Conservation (phyloP, 2,888 invertebrate species). For the Coleophora deauratella region DNA sequence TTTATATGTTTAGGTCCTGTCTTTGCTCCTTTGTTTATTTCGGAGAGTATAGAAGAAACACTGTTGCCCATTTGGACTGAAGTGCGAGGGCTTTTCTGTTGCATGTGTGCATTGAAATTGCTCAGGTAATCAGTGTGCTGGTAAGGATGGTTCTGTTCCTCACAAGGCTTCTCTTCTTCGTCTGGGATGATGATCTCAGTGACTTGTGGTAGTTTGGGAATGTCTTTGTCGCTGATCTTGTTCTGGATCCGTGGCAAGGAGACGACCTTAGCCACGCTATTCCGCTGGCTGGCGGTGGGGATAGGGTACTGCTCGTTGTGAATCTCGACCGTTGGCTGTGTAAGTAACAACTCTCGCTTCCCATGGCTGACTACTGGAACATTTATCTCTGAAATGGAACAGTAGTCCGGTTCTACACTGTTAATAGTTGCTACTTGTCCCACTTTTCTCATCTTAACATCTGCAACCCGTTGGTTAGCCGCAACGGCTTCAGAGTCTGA, state of each 20-base stretch:
- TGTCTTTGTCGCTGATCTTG: slow-evolving; percentile 73
- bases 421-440: slow-evolving; percentile 66
- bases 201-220: slow-evolving; percentile 83
- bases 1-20: slow-evolving; percentile 59
- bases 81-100: slow-evolving; percentile 66
- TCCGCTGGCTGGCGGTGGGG: slow-evolving; percentile 49
- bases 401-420: slow-evolving; percentile 80
- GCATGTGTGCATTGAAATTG: slow-evolving; percentile 55
- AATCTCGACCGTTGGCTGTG: slow-evolving; percentile 69
- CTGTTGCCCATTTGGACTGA: slow-evolving; percentile 77
- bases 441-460: slow-evolving; percentile 70
- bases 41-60: slow-evolving; percentile 74
- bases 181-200: slow-evolving; percentile 83
- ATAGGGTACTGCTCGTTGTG: slow-evolving; percentile 66
- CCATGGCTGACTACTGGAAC: slow-evolving; percentile 76
- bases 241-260: slow-evolving; percentile 60
- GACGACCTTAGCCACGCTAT: slow-evolving; percentile 62
- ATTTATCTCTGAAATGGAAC: slow-evolving; percentile 84
- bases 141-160: slow-evolving; percentile 46
- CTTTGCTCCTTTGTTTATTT: slow-evolving; percentile 70
- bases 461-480: slow-evolving; percentile 74
- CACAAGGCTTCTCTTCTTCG: slow-evolving; percentile 68
- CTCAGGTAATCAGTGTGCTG: slow-evolving; percentile 52
- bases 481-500: slow-evolving; percentile 74
- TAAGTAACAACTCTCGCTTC: slow-evolving; percentile 68